Percentiles rank a stretch among this genome's conserved stretches.
These are phyloP conservation scores for Caenorhabditis briggsae DNA, from an alignment of 1,140 invertebrate species.

Conservation along the genomic window DNA sequence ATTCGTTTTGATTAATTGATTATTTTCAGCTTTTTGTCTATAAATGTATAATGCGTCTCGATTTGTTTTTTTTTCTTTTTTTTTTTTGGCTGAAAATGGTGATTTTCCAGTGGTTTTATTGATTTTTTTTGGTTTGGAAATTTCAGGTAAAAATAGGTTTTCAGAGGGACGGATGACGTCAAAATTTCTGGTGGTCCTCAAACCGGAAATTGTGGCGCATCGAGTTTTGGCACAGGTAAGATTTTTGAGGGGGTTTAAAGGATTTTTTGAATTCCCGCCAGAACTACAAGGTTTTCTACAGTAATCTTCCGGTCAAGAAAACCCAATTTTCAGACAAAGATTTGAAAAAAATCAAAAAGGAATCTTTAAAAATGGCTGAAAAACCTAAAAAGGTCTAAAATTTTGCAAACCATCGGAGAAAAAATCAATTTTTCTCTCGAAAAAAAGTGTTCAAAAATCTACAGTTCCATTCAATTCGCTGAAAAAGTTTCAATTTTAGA, in stretches of 20 bases:
- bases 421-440: no score
- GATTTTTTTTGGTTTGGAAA: neutral
- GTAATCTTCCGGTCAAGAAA: no score
- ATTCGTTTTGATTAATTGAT: neutral
- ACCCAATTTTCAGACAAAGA: no score
- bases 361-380: no score
- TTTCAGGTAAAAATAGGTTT: neutral
- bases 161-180: neutral
- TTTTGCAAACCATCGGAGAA: no score
- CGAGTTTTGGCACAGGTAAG: slow-evolving; percentile 35
- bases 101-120: neutral
- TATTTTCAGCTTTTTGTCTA: neutral
- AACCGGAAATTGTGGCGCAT: slow-evolving; percentile 44
- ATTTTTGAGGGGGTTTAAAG: neutral
- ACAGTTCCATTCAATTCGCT: no score
- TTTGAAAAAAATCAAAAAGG: no score
- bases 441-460: no score
- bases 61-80: neutral
- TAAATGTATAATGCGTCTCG: neutral
- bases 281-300: no score
- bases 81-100: neutral
- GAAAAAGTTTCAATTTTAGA: no score
- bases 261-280: no score
- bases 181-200: slow-evolving; percentile 6
- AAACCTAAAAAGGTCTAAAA: no score